Evolutionary conservation across 2,797 vertebrate species (phyloP), one percentile per base, ranked within the genome.

Genomic region (Aphelocoma californica): DNA sequence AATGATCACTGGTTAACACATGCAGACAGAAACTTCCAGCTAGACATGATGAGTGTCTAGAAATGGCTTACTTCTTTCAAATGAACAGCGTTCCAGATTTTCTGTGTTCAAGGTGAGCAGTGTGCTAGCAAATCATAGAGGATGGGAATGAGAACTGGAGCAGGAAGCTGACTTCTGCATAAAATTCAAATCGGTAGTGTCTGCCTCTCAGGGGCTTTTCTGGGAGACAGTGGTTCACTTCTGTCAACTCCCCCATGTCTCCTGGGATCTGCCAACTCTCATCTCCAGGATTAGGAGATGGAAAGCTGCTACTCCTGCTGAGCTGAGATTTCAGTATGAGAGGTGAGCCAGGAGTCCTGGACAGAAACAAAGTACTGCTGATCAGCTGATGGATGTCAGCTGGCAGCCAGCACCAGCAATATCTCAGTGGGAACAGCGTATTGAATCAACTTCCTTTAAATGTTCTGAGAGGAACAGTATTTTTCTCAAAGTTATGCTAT

Each of bases 41-140:
- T 65, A 71, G 51, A 93, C 66, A 70, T 48, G 20, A 54, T 40
- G 58, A 58, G 23, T 28, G 64, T 86, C 80, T 11, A 88, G 40
- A 94, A 96, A 86, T 28, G 78, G 25, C 42, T 91, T 8, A 19
- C 61, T 91, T 92, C 31, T 29, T 61, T 91, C 45, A 91, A 44
- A 44, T 19, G 47, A 62, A 16, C 17, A 65, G 32, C 24, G 9
- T 64, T 83, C 26, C 67, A 29, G 9, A 66, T 91, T 81, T 57
- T 29, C 21, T n/a, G 9, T 60, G 45, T 60, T 32, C 32, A 64
- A 78, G 29, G 34, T 45, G 9, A 86, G 7, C 18, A 51, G 31
- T 16, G 12, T 71, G 51, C 40, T 56, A 34, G n/a, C 66, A 79
- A 2, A 18, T 25, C 23, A 31, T 1, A 69, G 20, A n/a, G 10